A percentile compares a stretch with the other conserved stretches of the same genome.
These are phyloP conservation scores for Diorhabda carinulata DNA, from an alignment of 1,140 invertebrate species.

Conservation along the genomic window DNA sequence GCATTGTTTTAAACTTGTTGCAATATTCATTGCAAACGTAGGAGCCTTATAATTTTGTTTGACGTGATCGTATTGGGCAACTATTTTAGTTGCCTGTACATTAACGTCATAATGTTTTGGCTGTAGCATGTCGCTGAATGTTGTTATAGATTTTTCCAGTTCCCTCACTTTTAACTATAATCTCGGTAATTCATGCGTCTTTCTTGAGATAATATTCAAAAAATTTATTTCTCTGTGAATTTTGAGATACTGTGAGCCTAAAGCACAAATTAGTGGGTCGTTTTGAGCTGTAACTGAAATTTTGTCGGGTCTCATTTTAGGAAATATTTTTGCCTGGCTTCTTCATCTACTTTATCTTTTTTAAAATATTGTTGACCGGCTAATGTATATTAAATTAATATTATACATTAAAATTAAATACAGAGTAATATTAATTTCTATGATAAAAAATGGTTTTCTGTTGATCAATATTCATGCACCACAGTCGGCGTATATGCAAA, in stretches of 20 bases:
- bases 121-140: neutral
- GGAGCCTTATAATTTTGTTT: slow-evolving; percentile 24
- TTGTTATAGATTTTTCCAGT: slow-evolving; percentile 15
- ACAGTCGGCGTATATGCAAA: no score
- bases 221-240: slow-evolving; percentile 39
- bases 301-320: slow-evolving; percentile 6
- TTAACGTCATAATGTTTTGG: slow-evolving; percentile 19
- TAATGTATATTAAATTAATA: no score
- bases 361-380: no score
- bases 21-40: slow-evolving; percentile 30
- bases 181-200: slow-evolving; percentile 39
- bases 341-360: no score
- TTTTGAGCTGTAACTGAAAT: slow-evolving; percentile 22
- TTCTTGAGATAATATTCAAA: slow-evolving; percentile 33
- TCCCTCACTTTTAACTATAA: slow-evolving; percentile 32
- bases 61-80: slow-evolving; percentile 24
- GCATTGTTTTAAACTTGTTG: slow-evolving; percentile 30
- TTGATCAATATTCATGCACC: no score
- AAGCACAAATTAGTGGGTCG: slow-evolving; percentile 38
- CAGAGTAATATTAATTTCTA: no score
- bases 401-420: no score
- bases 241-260: slow-evolving; percentile 39
- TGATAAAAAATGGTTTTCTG: no score
- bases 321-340: slow-evolving; percentile 47
- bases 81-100: slow-evolving; percentile 26